phyloP scores from a whole-genome alignment of 1,140 invertebrate genomes.

The Saccostrea glomerata region DNA sequence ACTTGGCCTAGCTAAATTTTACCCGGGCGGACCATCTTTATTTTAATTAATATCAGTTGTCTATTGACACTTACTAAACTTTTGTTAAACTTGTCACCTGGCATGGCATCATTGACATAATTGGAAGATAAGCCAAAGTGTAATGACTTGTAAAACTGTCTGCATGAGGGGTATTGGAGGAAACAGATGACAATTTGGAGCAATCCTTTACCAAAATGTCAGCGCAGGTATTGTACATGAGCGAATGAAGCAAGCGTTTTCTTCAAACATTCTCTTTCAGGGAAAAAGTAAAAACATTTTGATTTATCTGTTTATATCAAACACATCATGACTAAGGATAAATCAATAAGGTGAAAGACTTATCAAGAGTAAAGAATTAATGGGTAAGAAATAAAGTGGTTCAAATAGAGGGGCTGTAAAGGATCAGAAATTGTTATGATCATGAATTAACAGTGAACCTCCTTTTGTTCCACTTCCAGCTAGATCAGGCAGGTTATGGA shows the following conservation, averaged over 20 bases:
- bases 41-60: too few species aligned
- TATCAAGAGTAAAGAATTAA: conserved; percentile 33
- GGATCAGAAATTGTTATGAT: conserved; percentile 34
- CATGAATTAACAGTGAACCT: conserved; percentile 59
- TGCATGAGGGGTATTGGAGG: background rate
- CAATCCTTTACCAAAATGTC: background rate
- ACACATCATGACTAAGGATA: conserved; percentile 38
- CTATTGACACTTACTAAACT: too few species aligned
- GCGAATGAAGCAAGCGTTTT: conserved; percentile 31
- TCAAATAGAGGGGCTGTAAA: conserved; percentile 36
- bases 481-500: conserved; percentile 67
- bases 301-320: conserved; percentile 37
- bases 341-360: conserved; percentile 32
- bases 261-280: conserved; percentile 34
- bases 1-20: too few species aligned
- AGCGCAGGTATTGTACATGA: conserved; percentile 12
- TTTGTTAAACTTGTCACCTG: too few species aligned
- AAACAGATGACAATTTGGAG: background rate
- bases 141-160: background rate
- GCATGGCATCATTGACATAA: too few species aligned
- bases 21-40: too few species aligned
- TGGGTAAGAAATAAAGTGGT: conserved; percentile 45
- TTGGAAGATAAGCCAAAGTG: too few species aligned
- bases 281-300: conserved; percentile 8
- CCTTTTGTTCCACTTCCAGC: conserved; percentile 76